A percentile compares a stretch with the other conserved stretches of the same genome.
Evolutionary conservation across 1,140 invertebrate species (phyloP).

Genomic region (Drosophila pandora): DNA sequence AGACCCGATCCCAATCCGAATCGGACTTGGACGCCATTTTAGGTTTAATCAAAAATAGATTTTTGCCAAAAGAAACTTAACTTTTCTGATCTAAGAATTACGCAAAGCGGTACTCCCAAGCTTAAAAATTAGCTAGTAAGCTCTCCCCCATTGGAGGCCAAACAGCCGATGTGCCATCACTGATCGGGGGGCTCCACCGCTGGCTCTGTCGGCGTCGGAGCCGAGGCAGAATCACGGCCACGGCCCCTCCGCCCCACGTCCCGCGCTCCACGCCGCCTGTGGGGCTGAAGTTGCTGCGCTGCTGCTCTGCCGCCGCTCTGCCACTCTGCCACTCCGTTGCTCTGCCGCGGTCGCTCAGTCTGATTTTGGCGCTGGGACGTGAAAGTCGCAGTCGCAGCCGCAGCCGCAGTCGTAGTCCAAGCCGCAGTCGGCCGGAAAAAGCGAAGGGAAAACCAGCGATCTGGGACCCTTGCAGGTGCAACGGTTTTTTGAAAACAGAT

Average conservation of each 20-base stretch:
- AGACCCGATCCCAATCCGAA: constrained; percentile 40
- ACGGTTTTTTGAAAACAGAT: neutral
- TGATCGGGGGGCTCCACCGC: constrained; percentile 31
- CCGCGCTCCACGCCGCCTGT: too few relatives aligned
- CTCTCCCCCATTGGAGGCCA: neutral
- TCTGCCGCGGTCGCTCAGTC: constrained; percentile 36
- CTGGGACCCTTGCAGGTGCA: neutral
- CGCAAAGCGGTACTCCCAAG: too few relatives aligned
- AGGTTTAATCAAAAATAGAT: too few relatives aligned
- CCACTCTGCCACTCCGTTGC: neutral
- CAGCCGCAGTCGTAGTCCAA: constrained; percentile 11
- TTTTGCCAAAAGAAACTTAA: too few relatives aligned
- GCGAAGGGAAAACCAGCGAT: neutral
- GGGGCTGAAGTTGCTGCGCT: too few relatives aligned
- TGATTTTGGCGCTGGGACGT: constrained; percentile 67
- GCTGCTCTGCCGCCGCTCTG: neutral
- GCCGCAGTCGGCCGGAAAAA: constrained; percentile 3
- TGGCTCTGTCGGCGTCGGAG: constrained; percentile 19
- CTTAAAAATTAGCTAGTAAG: neutral
- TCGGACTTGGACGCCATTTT: neutral
- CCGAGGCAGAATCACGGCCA: constrained; percentile 12
- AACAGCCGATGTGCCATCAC: constrained; percentile 33
- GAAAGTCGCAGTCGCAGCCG: constrained; percentile 47
- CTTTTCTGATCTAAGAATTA: too few relatives aligned
- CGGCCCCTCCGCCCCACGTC: neutral